Evolutionary conservation across 2,797 vertebrate species (phyloP).

Genomic region (Enteromius anoplus): DNA sequence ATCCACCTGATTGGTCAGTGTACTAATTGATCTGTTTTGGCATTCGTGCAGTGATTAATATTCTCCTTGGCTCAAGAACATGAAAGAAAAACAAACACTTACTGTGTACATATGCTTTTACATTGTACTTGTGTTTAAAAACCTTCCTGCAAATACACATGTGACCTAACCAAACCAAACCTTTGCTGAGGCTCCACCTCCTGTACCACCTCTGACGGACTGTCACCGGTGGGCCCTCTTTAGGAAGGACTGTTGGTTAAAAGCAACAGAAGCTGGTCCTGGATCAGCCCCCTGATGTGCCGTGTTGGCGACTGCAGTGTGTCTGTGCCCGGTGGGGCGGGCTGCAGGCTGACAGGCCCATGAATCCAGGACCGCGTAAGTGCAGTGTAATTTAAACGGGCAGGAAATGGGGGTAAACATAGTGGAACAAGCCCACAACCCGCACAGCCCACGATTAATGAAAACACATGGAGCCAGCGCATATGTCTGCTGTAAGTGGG

Average conservation of each 20-base stretch:
- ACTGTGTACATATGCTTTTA: background rate
- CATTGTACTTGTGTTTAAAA: background rate
- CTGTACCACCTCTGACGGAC: background rate
- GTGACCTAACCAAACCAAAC: background rate
- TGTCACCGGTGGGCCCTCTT: background rate
- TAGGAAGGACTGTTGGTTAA: background rate
- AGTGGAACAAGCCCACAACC: slow-evolving; percentile 54
- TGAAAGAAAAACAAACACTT: background rate
- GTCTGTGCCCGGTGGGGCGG: slow-evolving; percentile 49
- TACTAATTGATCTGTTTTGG: background rate
- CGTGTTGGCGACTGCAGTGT: slow-evolving; percentile 13
- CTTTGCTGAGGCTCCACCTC: background rate
- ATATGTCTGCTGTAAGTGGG: slow-evolving; percentile 48
- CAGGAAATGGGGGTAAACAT: slow-evolving; percentile 61
- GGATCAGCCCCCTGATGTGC: slow-evolving; percentile 30
- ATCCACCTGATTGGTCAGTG: background rate
- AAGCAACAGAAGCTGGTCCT: slow-evolving; percentile 25
- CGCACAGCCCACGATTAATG: slow-evolving; percentile 51
- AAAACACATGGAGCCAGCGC: slow-evolving; percentile 38
- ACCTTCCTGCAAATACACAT: background rate
- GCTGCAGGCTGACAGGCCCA: slow-evolving; percentile 52
- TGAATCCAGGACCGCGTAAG: slow-evolving; percentile 58
- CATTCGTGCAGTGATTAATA: background rate
- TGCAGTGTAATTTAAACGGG: slow-evolving; percentile 60
- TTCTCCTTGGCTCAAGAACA: background rate